Evolutionary conservation across 2,113 vertebrate species (phyloP), one percentile per base, ranked within the genome.

Genomic region (Mesoclemmys tuberculata): DNA sequence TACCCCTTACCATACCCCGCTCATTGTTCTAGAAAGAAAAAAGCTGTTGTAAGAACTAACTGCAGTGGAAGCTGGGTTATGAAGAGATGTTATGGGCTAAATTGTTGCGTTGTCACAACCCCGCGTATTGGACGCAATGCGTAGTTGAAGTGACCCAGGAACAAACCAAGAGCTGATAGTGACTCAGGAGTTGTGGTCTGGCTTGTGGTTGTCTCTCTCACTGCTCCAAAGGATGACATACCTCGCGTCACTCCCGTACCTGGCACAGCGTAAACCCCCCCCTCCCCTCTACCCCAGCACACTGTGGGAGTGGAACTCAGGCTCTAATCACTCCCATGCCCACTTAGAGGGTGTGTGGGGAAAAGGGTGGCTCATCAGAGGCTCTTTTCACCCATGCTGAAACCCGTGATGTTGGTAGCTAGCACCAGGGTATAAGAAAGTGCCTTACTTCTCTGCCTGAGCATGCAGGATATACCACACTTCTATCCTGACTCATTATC

Each of bases 381-480:
- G 26, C 18, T 85, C 84, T 52, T 77, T 14, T n/a, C 83, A 6
- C 31, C 7, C 2, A 2, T 82, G 1, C 35, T 68, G 14, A 48
- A 55, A 51, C 18, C 14, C 3, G 1, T n/a, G 2, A 80, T 27
- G 10, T 9, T 35, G 27, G 54, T 26, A 81, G n/a, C 24, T 8
- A 81, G 52, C 26, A 1, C 84, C 16, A 14, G 48, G 41, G 44
- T 80, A 49, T 81, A 41, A 11, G 27, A 41, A 41, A 52, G 12
- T 12, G 51, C 84, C 12, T 2, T 1, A 77, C 56, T 85, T 87
- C 24, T 22, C 4, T 0, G 52, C 26, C 3, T 18, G 26, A 22
- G 31, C 38, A 82, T 16, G 0, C 38, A 26, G 5, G 21, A 21
- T 14, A 3, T 13, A 8, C 58, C 1, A 0, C 4, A 84, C 51